Evolutionary conservation across 2,797 vertebrate genomes (phyloP).

Genomic region (Anniella stebbinsi): DNA sequence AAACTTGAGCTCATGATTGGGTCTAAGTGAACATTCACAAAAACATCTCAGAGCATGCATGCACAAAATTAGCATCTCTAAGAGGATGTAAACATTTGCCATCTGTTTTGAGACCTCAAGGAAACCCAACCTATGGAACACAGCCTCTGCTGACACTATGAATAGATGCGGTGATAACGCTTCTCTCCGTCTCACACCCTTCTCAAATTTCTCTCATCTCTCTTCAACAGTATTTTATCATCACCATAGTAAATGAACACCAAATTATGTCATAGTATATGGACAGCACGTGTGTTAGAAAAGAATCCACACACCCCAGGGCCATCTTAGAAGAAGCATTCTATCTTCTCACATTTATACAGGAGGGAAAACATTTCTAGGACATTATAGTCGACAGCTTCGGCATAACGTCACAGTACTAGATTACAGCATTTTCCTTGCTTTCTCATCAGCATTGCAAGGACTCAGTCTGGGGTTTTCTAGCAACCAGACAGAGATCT

Average conservation of each 20-base stretch:
- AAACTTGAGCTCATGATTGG: conserved; percentile 15
- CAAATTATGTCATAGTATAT: neutral
- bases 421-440: neutral
- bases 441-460: neutral
- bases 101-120: conserved; percentile 28
- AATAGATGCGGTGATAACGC: neutral
- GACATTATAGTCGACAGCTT: neutral
- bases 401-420: no score
- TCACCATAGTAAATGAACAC: neutral
- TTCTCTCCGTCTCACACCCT: neutral
- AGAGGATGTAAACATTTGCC: conserved; percentile 36
- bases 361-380: neutral
- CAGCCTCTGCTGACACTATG: conserved; percentile 20
- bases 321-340: neutral
- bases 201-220: conserved; percentile 9
- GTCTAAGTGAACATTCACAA: conserved; percentile 16
- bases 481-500: neutral
- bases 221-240: conserved; percentile 16
- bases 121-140: conserved; percentile 15
- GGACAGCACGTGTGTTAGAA: neutral
- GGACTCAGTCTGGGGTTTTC: neutral
- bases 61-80: conserved; percentile 29
- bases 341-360: neutral
- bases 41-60: conserved; percentile 19
- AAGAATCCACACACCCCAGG: neutral